Conservation (phyloP, 2,113 vertebrate genomes). For the Apus apus region DNA sequence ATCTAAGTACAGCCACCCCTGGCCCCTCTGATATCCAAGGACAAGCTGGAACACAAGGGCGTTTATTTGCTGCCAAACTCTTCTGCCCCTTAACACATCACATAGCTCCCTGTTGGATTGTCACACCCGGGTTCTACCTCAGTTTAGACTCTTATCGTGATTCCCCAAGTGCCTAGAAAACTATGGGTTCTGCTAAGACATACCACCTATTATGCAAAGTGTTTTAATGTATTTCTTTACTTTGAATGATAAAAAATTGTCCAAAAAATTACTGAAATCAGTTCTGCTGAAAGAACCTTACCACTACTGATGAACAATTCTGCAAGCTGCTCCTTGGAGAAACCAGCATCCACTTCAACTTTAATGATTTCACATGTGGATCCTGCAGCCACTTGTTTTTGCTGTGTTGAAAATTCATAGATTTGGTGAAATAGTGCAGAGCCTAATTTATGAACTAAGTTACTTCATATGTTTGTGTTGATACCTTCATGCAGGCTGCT, state of each 20-base stretch:
- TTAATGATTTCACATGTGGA: conserved; percentile 86
- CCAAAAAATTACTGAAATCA: not conserved
- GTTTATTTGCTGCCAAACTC: no score
- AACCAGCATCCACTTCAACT: conserved; percentile 85
- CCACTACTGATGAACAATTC: conserved; percentile 89
- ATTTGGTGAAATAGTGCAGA: not conserved
- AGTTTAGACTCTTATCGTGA: not conserved
- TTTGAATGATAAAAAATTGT: not conserved
- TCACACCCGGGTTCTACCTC: not conserved
- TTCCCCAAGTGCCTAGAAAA: not conserved
- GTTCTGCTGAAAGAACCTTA: conserved; percentile 66
- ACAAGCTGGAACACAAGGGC: no score
- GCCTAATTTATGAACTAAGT: not conserved
- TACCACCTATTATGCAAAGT: not conserved
- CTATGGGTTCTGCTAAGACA: not conserved
- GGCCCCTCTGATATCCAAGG: no score
- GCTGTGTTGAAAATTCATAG: conserved; percentile 73
- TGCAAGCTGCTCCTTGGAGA: conserved; percentile 91
- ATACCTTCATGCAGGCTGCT: conserved; percentile 87
- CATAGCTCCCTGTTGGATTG: not conserved
- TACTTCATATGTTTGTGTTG: not conserved
- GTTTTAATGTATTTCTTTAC: not conserved
- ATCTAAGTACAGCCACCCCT: no score
- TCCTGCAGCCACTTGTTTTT: conserved; percentile 85
- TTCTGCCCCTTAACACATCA: no score